phyloP scores from a whole-genome alignment of 2,888 invertebrate genomes.

The Tyria jacobaeae region DNA sequence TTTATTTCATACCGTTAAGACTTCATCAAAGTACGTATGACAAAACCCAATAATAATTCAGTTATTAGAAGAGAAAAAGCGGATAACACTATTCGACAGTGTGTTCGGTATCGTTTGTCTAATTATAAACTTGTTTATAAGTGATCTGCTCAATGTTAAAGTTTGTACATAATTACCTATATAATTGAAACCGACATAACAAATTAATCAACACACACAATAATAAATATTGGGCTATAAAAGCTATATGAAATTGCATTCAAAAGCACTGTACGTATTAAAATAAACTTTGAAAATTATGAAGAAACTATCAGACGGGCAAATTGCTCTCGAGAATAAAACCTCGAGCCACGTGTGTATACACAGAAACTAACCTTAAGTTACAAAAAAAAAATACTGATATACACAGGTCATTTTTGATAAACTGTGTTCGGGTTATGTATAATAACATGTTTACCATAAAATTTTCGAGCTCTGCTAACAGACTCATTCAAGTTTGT shows the following conservation, averaged over 20 bases:
- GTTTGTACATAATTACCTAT: background rate
- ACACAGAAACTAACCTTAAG: conserved; percentile 30
- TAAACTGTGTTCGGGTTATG: conserved; percentile 64
- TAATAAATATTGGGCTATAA: background rate
- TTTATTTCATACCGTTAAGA: too few relatives aligned
- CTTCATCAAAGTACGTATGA: too few relatives aligned
- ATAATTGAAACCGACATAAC: background rate
- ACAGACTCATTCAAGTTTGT: conserved; percentile 53
- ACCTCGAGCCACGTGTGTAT: conserved; percentile 21
- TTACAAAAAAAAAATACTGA: conserved; percentile 32
- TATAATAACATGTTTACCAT: conserved; percentile 67
- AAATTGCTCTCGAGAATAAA: conserved; percentile 3
- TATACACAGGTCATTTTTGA: conserved; percentile 51
- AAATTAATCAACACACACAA: background rate
- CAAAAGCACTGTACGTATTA: background rate
- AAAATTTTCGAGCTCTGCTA: conserved; percentile 47
- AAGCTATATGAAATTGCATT: background rate
- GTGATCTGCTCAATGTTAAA: background rate
- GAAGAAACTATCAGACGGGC: background rate
- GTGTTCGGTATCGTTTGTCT: too few relatives aligned
- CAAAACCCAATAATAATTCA: too few relatives aligned
- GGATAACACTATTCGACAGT: too few relatives aligned
- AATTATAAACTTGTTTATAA: conserved; percentile 1
- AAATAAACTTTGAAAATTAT: background rate
- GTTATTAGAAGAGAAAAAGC: too few relatives aligned